A percentile compares a stretch with the other conserved stretches of the same genome.
Conservation (phyloP, 2,797 vertebrate genomes). For the Alca torda region DNA sequence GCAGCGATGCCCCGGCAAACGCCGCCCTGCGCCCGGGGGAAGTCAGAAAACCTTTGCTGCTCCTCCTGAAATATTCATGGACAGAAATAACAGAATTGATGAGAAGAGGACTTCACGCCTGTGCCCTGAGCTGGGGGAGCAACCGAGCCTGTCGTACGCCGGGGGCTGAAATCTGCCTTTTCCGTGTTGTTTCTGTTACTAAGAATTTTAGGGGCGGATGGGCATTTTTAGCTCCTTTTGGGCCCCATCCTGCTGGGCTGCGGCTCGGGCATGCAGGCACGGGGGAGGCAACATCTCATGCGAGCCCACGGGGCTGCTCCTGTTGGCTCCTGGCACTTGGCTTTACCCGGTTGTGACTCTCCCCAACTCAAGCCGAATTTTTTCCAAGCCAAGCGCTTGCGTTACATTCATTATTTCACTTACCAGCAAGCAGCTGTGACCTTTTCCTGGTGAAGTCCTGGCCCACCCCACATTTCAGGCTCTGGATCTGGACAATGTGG, state of each 20-base stretch:
- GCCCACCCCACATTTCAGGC: fast-evolving
- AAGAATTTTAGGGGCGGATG: neutral
- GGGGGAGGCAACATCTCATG: neutral
- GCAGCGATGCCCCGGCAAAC: neutral
- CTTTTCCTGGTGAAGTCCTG: neutral
- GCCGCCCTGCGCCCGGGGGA: fast-evolving
- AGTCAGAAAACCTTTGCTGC: neutral
- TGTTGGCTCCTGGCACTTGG: neutral
- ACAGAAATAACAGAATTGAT: neutral
- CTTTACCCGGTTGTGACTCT: neutral
- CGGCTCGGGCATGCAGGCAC: fast-evolving
- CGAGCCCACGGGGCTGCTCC: neutral
- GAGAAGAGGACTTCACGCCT: neutral
- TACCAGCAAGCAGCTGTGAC: neutral
- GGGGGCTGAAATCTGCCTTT: neutral
- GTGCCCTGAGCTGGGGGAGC: neutral
- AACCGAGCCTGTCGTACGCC: fast-evolving
- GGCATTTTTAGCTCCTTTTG: neutral
- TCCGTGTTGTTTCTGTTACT: fast-evolving
- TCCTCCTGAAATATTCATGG: neutral
- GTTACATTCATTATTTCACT: neutral
- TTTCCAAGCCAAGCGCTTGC: neutral
- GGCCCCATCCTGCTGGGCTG: neutral
- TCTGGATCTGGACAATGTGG: fast-evolving
- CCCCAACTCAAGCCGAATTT: neutral